Evolutionary conservation across 2,888 invertebrate species (phyloP), one percentile per base, ranked within the genome.

Genomic region (Rhamnusium bicolor): DNA sequence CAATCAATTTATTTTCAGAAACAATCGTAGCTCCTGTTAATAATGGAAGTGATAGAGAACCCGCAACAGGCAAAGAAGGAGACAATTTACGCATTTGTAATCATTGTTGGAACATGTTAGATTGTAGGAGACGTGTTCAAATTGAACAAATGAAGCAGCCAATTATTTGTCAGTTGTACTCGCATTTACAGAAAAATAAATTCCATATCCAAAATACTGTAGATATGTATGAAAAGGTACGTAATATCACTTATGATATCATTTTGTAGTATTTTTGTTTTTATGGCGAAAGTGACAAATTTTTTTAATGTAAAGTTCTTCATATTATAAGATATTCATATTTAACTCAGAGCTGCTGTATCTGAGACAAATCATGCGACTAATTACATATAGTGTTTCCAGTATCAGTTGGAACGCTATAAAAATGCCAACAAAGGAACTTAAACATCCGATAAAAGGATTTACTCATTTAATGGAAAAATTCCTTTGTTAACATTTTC

Each of bases 101-200:
- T 29, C 94, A 95, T 85, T 97, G 97, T 81, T 92, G 93, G 71
- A 93, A 94, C 84, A 91, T 97, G 70, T 89, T 98, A 62, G 95
- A 96, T 82, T 90, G 92, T 32, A 88, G 96, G 49, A 92, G 97
- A 79, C 91, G 91, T 82, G 92, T 95, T 84, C 95, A 97, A 85
- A 94, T 96, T 77, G 93, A 94, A 77, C 92, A 95, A 81, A 94
- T 94, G 69, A 92, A 92, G 46, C 95, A 95, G 82, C 95, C 96
- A 5, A 90, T 92, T 1, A 91, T 98, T 29, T 92, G 94, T 75
- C 92, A 95, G 47, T 91, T 96, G 32, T 98, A 98, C 87, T 94
- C 94, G 70, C 92, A 95, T 86, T 92, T 98, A 89, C 92, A 93
- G 79, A 91, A 92, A 66, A 94, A 96, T 87, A 93, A 93, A 69